phyloP scores from a whole-genome alignment of 1,140 invertebrate genomes.

The Bradysia coprophila region DNA sequence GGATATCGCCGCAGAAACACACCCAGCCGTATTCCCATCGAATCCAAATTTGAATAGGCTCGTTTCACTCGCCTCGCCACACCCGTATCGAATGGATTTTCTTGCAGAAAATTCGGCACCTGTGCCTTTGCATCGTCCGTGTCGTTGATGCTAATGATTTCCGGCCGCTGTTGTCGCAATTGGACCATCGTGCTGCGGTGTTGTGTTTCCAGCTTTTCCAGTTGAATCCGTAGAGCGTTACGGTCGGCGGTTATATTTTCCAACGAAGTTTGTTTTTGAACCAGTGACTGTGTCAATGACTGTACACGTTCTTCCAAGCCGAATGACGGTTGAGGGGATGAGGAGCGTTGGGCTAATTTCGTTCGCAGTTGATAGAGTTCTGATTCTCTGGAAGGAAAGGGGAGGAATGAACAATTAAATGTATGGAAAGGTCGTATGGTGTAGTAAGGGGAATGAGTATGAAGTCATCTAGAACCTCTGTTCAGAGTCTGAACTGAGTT shows the following conservation, averaged over 20 bases:
- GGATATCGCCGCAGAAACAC: slow-evolving; percentile 66
- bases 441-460: too few relatives aligned
- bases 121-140: slow-evolving; percentile 48
- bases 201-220: slow-evolving; percentile 50
- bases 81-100: slow-evolving; percentile 58
- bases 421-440: background rate
- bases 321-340: slow-evolving; percentile 9
- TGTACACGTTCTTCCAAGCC: slow-evolving; percentile 50
- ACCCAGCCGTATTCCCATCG: slow-evolving; percentile 55
- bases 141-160: slow-evolving; percentile 36
- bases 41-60: slow-evolving; percentile 58
- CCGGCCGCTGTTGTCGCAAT: slow-evolving; percentile 10
- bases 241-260: slow-evolving; percentile 60
- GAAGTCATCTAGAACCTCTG: too few relatives aligned
- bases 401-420: background rate
- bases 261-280: slow-evolving; percentile 59
- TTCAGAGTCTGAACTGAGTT: too few relatives aligned
- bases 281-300: slow-evolving; percentile 55
- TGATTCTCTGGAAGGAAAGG: slow-evolving; percentile 5
- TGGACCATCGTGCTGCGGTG: slow-evolving; percentile 11
- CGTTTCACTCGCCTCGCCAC: slow-evolving; percentile 59
- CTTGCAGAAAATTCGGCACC: slow-evolving; percentile 49
- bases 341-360: background rate
- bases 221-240: slow-evolving; percentile 55
- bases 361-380: slow-evolving; percentile 10